Evolutionary conservation across 1,140 invertebrate species (phyloP).

Genomic region (Drosophila kohkoa): DNA sequence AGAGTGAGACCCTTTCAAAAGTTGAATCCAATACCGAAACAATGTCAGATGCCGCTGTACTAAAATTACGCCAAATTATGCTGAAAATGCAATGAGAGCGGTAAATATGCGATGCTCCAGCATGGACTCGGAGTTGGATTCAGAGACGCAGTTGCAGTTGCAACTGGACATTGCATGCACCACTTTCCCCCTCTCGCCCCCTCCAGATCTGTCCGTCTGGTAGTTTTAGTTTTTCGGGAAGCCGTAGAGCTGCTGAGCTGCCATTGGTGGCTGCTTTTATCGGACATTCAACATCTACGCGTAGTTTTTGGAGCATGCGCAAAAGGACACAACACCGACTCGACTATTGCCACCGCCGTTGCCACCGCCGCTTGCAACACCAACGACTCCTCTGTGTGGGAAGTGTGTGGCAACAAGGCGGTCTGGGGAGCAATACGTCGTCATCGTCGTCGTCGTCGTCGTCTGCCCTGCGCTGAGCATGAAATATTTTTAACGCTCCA

Average conservation of each 20-base stretch:
- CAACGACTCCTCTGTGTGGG: neutral
- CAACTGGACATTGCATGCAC: conserved; percentile 1
- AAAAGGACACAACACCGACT: conserved; percentile 37
- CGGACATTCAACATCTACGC: conserved; percentile 54
- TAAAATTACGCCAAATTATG: conserved; percentile 81
- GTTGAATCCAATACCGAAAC: conserved; percentile 16
- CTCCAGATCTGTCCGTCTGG: neutral
- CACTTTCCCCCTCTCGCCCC: neutral
- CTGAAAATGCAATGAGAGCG: conserved; percentile 72
- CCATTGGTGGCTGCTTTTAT: conserved; percentile 64
- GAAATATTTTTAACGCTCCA: conserved; percentile 75
- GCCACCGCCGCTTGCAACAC: neutral
- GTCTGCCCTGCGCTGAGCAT: conserved; percentile 42
- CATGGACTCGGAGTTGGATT: neutral
- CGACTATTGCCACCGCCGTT: conserved; percentile 23
- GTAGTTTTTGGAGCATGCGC: conserved; percentile 62
- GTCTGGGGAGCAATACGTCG: neutral
- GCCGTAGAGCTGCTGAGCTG: conserved; percentile 40
- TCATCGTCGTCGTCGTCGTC: no score
- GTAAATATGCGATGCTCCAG: conserved; percentile 67
- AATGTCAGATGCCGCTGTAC: conserved; percentile 45
- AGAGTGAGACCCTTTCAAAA: conserved; percentile 23
- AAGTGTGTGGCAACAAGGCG: neutral
- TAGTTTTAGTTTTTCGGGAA: conserved; percentile 52
- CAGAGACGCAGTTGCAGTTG: neutral